phyloP scores from a whole-genome alignment of 2,888 invertebrate genomes.

The Pyrochroa serraticornis region DNA sequence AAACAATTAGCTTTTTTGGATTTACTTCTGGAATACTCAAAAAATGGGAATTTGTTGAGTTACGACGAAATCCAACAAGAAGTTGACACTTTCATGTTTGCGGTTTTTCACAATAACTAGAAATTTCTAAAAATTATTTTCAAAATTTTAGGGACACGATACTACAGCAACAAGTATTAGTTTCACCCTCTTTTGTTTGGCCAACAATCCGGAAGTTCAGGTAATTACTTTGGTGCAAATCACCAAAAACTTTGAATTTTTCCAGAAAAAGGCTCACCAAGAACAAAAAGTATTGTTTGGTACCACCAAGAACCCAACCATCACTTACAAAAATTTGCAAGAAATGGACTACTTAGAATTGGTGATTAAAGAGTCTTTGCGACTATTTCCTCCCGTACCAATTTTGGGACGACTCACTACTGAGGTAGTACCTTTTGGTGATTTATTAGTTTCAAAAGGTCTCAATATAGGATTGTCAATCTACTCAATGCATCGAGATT shows the following conservation, averaged over 20 bases:
- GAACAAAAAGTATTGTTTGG: constrained; percentile 53
- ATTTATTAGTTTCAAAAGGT: constrained; percentile 47
- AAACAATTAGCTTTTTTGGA: constrained; percentile 72
- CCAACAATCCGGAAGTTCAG: constrained; percentile 56
- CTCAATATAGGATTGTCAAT: constrained; percentile 39
- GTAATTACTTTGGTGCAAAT: constrained; percentile 18
- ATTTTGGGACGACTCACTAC: constrained; percentile 37
- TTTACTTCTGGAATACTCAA: constrained; percentile 66
- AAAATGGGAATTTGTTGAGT: constrained; percentile 64
- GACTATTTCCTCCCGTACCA: constrained; percentile 51
- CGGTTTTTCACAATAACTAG: constrained; percentile 56
- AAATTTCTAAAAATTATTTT: too few relatives aligned
- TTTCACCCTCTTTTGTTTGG: constrained; percentile 56
- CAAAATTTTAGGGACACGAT: constrained; percentile 56
- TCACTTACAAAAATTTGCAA: constrained; percentile 44
- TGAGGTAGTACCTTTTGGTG: constrained; percentile 34
- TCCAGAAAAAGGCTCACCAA: constrained; percentile 46
- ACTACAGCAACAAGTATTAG: constrained; percentile 58
- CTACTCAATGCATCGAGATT: constrained; percentile 46
- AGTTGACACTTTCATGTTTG: constrained; percentile 76
- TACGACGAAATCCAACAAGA: constrained; percentile 69
- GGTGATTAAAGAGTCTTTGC: constrained; percentile 49
- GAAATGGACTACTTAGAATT: constrained; percentile 50
- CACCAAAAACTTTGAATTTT: constrained; percentile 37
- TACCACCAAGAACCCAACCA: constrained; percentile 30